Evolutionary conservation across 2,797 vertebrate species (phyloP).

Genomic region (Florisuga fusca): DNA sequence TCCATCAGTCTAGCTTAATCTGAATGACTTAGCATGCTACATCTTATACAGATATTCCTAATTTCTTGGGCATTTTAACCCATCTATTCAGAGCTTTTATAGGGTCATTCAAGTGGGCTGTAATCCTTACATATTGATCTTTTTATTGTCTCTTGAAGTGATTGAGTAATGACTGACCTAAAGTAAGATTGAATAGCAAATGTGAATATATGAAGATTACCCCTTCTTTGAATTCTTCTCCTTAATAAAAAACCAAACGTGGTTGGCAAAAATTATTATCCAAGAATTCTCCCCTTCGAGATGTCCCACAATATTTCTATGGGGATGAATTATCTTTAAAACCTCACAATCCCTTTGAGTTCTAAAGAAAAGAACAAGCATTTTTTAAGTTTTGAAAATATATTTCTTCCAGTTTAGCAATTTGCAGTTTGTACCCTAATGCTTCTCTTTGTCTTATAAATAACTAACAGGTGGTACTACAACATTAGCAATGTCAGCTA

Average conservation of each 20-base stretch:
- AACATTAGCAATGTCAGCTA: neutral
- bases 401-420: neutral
- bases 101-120: neutral
- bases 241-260: neutral
- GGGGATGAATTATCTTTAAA: neutral
- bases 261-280: neutral
- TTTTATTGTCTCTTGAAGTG: neutral
- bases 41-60: neutral
- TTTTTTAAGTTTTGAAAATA: neutral
- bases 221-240: neutral
- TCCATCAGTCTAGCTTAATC: neutral
- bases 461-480: neutral
- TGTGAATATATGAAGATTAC: neutral
- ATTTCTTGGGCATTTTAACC: neutral
- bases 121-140: neutral
- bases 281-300: neutral
- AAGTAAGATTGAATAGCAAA: neutral
- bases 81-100: neutral
- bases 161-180: neutral
- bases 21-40: neutral
- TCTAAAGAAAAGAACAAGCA: neutral
- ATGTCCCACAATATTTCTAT: neutral
- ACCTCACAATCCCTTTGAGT: neutral
- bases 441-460: neutral
- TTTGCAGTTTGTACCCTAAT: neutral